These are phyloP conservation scores for Sebastes oblongus DNA, from an alignment of 2,797 vertebrate genomes.

Conservation along the genomic window DNA sequence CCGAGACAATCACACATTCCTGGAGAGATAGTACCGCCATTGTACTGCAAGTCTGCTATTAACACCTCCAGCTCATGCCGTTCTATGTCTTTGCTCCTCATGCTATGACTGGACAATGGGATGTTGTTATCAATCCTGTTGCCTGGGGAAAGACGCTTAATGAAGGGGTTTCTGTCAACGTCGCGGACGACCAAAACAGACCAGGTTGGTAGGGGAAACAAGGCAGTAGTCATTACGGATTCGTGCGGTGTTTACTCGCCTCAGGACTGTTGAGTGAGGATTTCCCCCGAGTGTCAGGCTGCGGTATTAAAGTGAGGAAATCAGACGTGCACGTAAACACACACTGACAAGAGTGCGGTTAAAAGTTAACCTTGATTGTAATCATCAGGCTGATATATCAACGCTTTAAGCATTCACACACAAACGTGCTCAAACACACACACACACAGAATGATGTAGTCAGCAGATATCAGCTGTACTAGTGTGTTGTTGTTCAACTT, in stretches of 20 bases:
- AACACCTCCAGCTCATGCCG: constrained; percentile 32
- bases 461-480: constrained; percentile 30
- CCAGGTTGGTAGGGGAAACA: constrained; percentile 56
- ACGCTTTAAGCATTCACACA: background rate
- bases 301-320: constrained; percentile 6
- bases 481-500: background rate
- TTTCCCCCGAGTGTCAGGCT: constrained; percentile 40
- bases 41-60: constrained; percentile 32
- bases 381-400: constrained; percentile 26
- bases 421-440: background rate
- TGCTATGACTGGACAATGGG: constrained; percentile 35
- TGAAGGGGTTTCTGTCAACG: constrained; percentile 11
- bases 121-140: constrained; percentile 47
- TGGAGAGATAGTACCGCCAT: constrained; percentile 42
- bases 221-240: constrained; percentile 61
- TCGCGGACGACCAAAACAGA: constrained; percentile 49
- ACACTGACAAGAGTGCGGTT: background rate
- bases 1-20: constrained; percentile 37
- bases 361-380: constrained; percentile 7
- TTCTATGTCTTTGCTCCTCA: constrained; percentile 3
- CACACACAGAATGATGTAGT: background rate
- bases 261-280: constrained; percentile 52
- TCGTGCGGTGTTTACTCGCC: constrained; percentile 44
- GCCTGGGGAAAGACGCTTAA: constrained; percentile 31
- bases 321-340: background rate